Conservation (phyloP, 2,797 vertebrate genomes). For the Astyanax mexicanus region DNA sequence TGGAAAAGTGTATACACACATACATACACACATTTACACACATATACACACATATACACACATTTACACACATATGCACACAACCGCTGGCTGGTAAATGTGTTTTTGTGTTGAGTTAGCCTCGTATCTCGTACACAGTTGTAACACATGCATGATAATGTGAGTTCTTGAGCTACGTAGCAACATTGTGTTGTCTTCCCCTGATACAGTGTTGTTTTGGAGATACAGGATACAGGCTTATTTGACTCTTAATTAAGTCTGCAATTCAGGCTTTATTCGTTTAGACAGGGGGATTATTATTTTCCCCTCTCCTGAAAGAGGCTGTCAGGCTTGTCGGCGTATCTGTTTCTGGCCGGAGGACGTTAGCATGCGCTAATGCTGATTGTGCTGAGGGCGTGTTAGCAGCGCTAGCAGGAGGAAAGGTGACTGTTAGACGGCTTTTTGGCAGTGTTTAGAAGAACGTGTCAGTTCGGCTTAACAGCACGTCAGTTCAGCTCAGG, state of each 20-base stretch:
- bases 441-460: not conserved
- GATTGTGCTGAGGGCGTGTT: too few relatives aligned
- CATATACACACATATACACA: not conserved
- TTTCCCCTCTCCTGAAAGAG: not conserved
- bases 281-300: not conserved
- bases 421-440: not conserved
- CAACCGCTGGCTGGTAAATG: not conserved
- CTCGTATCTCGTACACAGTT: too few relatives aligned
- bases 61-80: too few relatives aligned
- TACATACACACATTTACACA: not conserved
- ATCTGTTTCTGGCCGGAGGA: not conserved
- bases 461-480: not conserved
- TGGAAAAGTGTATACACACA: not conserved
- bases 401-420: not conserved
- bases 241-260: not conserved
- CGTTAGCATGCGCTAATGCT: too few relatives aligned
- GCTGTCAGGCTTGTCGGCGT: not conserved
- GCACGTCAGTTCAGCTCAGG: not conserved
- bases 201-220: not conserved
- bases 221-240: not conserved
- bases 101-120: not conserved
- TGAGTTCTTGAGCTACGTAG: too few relatives aligned
- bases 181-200: not conserved
- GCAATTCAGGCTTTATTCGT: conserved; percentile 7
- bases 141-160: too few relatives aligned